Percentiles rank a stretch among this genome's conserved stretches.
These are phyloP conservation scores for Eolophus roseicapilla DNA, from an alignment of 2,113 vertebrate genomes.

Conservation along the genomic window DNA sequence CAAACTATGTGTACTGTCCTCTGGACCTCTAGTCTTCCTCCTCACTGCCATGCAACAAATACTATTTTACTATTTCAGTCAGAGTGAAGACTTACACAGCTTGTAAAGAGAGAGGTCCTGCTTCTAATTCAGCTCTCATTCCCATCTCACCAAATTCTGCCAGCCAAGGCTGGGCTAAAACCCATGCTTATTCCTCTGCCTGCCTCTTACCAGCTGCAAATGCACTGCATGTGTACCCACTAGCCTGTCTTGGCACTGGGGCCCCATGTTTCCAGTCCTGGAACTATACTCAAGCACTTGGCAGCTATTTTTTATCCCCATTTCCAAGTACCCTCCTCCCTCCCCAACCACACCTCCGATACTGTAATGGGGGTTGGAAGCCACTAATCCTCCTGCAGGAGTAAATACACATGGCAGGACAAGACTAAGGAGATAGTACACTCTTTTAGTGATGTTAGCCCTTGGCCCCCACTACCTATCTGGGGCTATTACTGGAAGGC, in stretches of 20 bases:
- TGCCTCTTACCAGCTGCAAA: neutral
- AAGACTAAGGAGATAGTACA: neutral
- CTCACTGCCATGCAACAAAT: neutral
- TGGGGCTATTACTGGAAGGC: neutral
- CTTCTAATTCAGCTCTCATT: neutral
- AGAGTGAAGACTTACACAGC: neutral
- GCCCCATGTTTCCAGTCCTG: rapidly evolving
- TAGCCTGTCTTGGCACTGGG: rapidly evolving
- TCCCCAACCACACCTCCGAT: neutral
- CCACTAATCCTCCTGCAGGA: neutral
- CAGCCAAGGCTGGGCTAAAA: neutral
- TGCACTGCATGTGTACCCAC: rapidly evolving
- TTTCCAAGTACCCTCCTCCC: neutral
- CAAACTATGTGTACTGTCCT: rapidly evolving
- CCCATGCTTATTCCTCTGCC: neutral
- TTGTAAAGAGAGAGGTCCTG: neutral
- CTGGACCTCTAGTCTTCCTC: neutral
- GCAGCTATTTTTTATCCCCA: rapidly evolving
- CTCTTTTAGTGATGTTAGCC: neutral
- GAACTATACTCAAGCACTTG: rapidly evolving
- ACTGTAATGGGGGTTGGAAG: neutral
- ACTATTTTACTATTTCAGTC: neutral
- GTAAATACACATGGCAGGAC: neutral
- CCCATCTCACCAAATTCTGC: neutral
- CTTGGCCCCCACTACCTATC: neutral